Conservation (phyloP, 2,113 vertebrate genomes). For the Daubentonia madagascariensis region DNA sequence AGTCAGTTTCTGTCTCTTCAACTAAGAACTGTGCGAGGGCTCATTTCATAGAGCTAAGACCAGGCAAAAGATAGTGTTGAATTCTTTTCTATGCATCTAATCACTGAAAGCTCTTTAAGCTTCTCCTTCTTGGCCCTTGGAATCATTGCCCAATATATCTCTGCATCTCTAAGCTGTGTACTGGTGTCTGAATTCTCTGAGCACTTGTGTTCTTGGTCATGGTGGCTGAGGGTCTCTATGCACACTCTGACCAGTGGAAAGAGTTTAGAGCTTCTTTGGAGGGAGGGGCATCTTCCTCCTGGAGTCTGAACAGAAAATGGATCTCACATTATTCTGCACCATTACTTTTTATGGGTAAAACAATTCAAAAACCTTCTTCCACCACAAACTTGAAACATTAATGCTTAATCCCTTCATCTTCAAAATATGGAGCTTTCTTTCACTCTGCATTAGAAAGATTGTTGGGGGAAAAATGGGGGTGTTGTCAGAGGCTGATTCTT, state of each 20-base stretch:
- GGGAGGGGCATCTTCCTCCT: not conserved
- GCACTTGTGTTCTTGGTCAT: not conserved
- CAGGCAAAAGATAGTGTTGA: not conserved
- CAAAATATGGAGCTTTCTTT: not conserved
- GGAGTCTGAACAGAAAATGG: not conserved
- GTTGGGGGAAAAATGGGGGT: not conserved
- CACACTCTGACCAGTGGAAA: not conserved
- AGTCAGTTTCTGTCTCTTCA: not conserved
- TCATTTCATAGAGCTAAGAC: not conserved
- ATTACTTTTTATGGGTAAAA: not conserved
- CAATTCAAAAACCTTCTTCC: not conserved
- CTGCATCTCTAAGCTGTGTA: not conserved
- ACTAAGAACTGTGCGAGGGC: not conserved
- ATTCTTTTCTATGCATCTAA: not conserved
- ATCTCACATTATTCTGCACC: not conserved
- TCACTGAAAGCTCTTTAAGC: not conserved
- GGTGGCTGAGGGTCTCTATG: not conserved
- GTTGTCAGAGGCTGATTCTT: not conserved
- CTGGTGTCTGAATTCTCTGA: not conserved
- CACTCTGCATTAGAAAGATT: not conserved
- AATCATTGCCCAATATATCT: not conserved
- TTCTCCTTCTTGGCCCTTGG: not conserved
- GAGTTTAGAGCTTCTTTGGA: not conserved
- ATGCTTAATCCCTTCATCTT: not conserved
- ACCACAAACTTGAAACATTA: not conserved